Percentiles rank a stretch among this genome's conserved stretches.
These are phyloP conservation scores for Trididemnum clinides DNA, from an alignment of 23 tunicate species.

Conservation along the genomic window DNA sequence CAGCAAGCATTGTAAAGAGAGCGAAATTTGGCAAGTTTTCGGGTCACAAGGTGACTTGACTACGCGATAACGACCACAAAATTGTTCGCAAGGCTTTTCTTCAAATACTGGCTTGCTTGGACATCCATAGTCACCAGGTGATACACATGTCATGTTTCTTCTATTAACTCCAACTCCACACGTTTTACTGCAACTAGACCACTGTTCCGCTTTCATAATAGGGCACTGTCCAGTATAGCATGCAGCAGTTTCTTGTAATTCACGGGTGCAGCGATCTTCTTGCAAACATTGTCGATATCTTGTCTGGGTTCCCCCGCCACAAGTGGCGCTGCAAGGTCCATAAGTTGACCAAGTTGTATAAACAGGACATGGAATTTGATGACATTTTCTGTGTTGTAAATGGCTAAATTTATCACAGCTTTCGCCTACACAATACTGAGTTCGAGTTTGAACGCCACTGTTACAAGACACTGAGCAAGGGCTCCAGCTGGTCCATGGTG, in stretches of 20 bases:
- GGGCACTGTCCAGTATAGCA: not conserved
- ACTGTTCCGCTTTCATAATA: not conserved
- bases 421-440: slow-evolving; percentile 37
- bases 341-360: not conserved
- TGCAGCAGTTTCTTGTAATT: not conserved
- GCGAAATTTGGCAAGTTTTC: not conserved
- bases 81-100: not conserved
- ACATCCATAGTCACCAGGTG: not conserved
- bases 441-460: slow-evolving; percentile 3
- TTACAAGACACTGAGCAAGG: slow-evolving; percentile 41
- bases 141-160: not conserved
- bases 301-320: not conserved
- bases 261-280: not conserved
- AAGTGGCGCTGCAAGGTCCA: not conserved
- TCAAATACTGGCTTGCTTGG: not conserved
- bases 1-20: not conserved
- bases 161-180: not conserved
- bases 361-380: not conserved
- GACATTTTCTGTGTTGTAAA: not conserved
- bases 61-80: not conserved
- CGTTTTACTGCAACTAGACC: not conserved
- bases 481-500: slow-evolving; percentile 43
- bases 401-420: slow-evolving; percentile 32
- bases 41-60: not conserved
- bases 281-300: not conserved